These are phyloP conservation scores for Merluccius polli DNA, from an alignment of 2,797 vertebrate genomes.

Conservation along the genomic window DNA sequence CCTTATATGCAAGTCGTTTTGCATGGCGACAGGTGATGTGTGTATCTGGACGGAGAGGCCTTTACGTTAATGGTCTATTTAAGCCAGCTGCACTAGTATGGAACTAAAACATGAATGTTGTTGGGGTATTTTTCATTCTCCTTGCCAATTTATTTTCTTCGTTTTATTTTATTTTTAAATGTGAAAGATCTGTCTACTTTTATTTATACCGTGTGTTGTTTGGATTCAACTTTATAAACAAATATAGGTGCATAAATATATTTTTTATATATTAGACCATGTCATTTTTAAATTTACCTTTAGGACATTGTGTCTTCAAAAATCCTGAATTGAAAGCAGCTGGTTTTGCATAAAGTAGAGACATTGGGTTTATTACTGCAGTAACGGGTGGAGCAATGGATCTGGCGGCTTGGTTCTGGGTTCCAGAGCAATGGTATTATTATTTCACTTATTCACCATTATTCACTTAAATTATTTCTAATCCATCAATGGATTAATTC, in stretches of 20 bases:
- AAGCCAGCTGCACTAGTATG: constrained; percentile 85
- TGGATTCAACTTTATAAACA: constrained; percentile 80
- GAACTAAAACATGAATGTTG: constrained; percentile 84
- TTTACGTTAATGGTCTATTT: constrained; percentile 36
- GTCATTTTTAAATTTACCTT: constrained; percentile 76
- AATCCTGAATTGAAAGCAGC: constrained; percentile 75
- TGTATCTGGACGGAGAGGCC: constrained; percentile 30
- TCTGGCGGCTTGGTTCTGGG: constrained; percentile 41
- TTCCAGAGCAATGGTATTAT: neutral
- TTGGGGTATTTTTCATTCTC: constrained; percentile 71
- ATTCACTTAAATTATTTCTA: neutral
- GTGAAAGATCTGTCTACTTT: constrained; percentile 80
- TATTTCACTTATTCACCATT: neutral
- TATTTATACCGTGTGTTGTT: constrained; percentile 85
- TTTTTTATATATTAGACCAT: constrained; percentile 82
- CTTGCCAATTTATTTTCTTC: constrained; percentile 62
- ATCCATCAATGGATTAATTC: neutral
- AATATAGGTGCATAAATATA: constrained; percentile 82
- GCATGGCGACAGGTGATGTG: constrained; percentile 7
- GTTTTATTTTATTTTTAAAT: constrained; percentile 76
- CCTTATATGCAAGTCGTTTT: neutral
- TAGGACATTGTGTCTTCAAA: constrained; percentile 56
- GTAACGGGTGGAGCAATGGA: constrained; percentile 51
- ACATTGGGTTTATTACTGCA: constrained; percentile 69
- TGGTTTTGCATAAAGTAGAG: constrained; percentile 90